Evolutionary conservation across 2,797 vertebrate genomes (phyloP).

Genomic region (Melanotaenia maccullochi): DNA sequence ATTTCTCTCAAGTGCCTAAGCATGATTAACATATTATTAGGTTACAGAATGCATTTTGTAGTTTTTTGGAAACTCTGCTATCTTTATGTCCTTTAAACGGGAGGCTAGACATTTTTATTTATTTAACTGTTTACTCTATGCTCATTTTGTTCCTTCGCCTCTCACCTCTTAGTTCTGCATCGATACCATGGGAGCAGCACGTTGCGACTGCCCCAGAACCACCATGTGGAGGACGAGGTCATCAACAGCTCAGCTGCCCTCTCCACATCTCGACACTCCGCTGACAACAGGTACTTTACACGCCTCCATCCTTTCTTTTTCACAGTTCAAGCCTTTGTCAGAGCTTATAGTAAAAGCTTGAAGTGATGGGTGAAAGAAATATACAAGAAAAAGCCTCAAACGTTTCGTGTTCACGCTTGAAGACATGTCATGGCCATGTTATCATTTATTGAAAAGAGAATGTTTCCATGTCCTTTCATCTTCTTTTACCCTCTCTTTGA

Average conservation of each 20-base stretch:
- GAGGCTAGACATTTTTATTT: neutral
- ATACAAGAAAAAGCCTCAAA: neutral
- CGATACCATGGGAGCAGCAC: slow-evolving; percentile 71
- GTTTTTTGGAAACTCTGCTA: neutral
- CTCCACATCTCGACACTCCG: slow-evolving; percentile 61
- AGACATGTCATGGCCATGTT: slow-evolving; percentile 12
- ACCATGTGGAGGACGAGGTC: slow-evolving; percentile 83
- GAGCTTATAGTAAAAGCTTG: slow-evolving; percentile 1
- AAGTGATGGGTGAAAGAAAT: slow-evolving; percentile 1
- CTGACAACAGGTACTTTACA: slow-evolving; percentile 73
- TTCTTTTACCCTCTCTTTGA: slow-evolving; percentile 36
- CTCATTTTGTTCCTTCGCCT: neutral
- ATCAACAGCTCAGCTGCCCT: slow-evolving; percentile 75
- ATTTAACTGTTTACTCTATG: neutral
- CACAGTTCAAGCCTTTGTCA: neutral
- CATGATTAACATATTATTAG: no score
- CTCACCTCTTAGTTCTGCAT: slow-evolving; percentile 67
- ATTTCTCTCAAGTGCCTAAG: neutral
- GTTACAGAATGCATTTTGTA: neutral
- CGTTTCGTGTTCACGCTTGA: slow-evolving; percentile 15
- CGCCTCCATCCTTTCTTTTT: neutral
- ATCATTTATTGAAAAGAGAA: neutral
- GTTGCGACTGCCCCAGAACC: slow-evolving; percentile 78
- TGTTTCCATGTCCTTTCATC: neutral
- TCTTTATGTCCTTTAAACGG: rapidly evolving